Evolutionary conservation across 1,140 invertebrate genomes (phyloP), one percentile per base, ranked within the genome.

Genomic region (Eurosta solidaginis): DNA sequence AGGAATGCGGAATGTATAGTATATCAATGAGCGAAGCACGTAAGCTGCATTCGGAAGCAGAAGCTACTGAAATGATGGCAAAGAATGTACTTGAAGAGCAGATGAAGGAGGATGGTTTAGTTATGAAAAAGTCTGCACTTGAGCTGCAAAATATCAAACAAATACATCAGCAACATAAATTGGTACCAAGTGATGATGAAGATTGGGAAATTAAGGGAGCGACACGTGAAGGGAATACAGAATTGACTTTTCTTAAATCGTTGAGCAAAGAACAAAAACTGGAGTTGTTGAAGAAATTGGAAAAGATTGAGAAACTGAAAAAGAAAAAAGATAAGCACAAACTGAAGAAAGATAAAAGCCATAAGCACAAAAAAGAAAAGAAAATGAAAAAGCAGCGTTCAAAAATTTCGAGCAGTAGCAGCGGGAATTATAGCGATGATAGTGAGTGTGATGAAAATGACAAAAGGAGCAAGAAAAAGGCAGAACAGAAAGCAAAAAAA

Each of bases 1-100:
- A 89, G 63, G 97, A 97, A 89, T 99, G 97, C 89, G 95, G 95
- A 42, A 91, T 99, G 88, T 98, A 96, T 82, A 95, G 95, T 85
- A 91, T 96, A 82, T 93, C 94, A 3, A 93, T 94, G 90, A 91
- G 90, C 83, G 91, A 91, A 82, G 91, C 91, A 0, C 89, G 90
- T 59, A 90, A 90, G 68, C 81, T 91, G 22, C 89, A 91, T 81
- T 90, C 91, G 25, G 90, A 90, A 88, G 88, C 81, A 81, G 89
- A 81, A 80, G 87, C 82, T 83, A 91, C 77, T 90, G 92, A 88
- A 88, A 91, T 82, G 90, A 90, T 86, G 90, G 91, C 86, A 89
- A 92, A 88, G 87, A 91, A 94, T 49, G 93, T 93, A 29, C 87
- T 98, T 49, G 93, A 97, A 85, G 92, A 94, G 82, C 94, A 96